Evolutionary conservation across 2,113 vertebrate species (phyloP).

Genomic region (Pedetes capensis): DNA sequence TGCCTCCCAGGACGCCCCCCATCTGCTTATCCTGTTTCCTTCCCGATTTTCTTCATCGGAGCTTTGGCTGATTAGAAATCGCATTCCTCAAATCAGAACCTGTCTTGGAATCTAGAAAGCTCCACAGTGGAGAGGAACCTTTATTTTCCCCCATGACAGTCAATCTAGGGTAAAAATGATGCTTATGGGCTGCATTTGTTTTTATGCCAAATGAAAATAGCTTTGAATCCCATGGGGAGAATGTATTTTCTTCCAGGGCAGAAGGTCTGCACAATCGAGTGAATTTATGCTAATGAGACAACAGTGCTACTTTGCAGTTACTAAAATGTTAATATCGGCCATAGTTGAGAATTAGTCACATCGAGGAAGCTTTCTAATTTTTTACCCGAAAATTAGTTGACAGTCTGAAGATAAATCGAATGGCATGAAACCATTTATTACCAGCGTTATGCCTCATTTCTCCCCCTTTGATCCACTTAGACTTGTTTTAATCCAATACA

Average conservation of each 20-base stretch:
- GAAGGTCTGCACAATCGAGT: neutral
- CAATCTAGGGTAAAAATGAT: neutral
- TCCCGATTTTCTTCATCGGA: too few species aligned
- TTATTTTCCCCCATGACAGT: neutral
- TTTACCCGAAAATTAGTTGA: conserved; percentile 26
- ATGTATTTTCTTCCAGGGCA: neutral
- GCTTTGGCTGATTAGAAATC: neutral
- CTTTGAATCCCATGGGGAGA: neutral
- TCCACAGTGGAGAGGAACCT: neutral
- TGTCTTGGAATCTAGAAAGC: neutral
- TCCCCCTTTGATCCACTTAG: neutral
- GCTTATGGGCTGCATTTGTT: neutral
- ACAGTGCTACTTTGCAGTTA: neutral
- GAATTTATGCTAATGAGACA: conserved; percentile 18
- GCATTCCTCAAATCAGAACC: neutral
- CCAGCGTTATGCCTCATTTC: neutral
- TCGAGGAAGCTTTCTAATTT: neutral
- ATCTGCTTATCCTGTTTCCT: neutral
- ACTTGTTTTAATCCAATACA: neutral
- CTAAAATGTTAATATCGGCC: neutral
- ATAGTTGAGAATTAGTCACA: neutral
- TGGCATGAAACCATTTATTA: neutral
- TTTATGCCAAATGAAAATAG: conserved; percentile 46
- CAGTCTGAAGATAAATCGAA: neutral
- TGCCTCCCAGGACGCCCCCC: neutral